Conservation (phyloP, 2,113 vertebrate species). For the Anseranas semipalmata region DNA sequence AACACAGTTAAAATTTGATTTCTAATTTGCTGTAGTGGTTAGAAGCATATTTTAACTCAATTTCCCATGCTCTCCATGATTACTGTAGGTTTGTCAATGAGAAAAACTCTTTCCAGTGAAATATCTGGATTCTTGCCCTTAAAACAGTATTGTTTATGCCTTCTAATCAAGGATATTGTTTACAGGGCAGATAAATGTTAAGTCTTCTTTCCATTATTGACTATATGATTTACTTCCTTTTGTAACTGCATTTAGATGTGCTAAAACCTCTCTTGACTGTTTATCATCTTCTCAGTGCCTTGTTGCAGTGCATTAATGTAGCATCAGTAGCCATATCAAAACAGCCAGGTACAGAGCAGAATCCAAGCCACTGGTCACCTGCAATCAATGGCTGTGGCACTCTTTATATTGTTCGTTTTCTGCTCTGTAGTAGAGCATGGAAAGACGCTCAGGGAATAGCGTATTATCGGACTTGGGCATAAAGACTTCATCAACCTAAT, state of each 20-base stretch:
- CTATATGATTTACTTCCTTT: constrained; percentile 10
- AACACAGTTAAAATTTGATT: constrained; percentile 9
- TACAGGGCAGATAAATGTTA: constrained; percentile 14
- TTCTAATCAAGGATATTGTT: constrained; percentile 46
- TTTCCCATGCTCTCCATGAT: constrained; percentile 1
- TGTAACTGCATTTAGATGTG: neutral
- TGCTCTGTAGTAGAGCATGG: neutral
- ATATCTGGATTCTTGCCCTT: constrained; percentile 8
- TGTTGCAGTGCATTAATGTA: neutral
- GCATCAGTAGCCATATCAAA: neutral
- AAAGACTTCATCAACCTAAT: constrained; percentile 59
- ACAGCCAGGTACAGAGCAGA: neutral
- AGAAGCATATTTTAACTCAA: constrained; percentile 21
- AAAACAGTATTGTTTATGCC: neutral
- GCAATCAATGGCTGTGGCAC: neutral
- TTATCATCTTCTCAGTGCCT: neutral
- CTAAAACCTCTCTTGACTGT: neutral
- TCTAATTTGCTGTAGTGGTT: constrained; percentile 28
- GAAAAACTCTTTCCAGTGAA: constrained; percentile 11
- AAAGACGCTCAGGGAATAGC: constrained; percentile 1
- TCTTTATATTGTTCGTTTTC: neutral
- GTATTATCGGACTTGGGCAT: neutral
- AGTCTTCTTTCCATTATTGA: constrained; percentile 33
- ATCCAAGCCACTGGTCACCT: neutral
- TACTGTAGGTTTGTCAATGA: neutral